Percentiles rank a stretch among this genome's conserved stretches.
phyloP scores from a whole-genome alignment of 2,113 vertebrate species.

The Pleuronectes platessa region DNA sequence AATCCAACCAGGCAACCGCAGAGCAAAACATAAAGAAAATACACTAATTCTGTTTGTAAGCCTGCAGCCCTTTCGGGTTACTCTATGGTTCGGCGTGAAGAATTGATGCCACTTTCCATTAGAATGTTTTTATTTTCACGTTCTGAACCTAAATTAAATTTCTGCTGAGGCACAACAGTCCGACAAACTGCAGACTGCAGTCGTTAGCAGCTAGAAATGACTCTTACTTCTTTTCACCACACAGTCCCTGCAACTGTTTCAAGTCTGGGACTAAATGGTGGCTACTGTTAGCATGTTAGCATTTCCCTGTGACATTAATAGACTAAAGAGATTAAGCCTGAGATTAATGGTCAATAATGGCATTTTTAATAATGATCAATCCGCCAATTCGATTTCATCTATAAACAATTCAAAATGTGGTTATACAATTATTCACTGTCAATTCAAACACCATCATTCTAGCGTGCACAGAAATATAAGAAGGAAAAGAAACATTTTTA shows the following conservation, averaged over 20 bases:
- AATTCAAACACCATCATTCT: too few species aligned
- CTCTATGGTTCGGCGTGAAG: slow-evolving; percentile 23
- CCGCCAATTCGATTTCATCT: too few species aligned
- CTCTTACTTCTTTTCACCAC: background rate
- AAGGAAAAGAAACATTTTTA: background rate
- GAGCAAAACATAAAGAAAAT: slow-evolving; percentile 5
- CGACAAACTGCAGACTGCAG: background rate
- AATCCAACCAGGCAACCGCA: background rate
- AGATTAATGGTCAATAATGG: too few species aligned
- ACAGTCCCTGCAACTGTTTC: too few species aligned
- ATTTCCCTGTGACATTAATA: too few species aligned
- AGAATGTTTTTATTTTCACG: slow-evolving; percentile 15
- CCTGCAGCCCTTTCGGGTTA: background rate
- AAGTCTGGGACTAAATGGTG: too few species aligned
- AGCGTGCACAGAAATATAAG: too few species aligned
- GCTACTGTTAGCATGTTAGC: too few species aligned
- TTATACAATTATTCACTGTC: too few species aligned
- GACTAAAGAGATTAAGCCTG: too few species aligned
- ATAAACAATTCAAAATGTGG: too few species aligned
- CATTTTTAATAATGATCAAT: too few species aligned
- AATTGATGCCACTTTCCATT: slow-evolving; percentile 19
- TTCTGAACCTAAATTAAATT: slow-evolving; percentile 28
- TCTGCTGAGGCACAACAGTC: slow-evolving; percentile 13
- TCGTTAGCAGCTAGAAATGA: background rate
- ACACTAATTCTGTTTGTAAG: slow-evolving; percentile 20